Evolutionary conservation across 2,888 invertebrate genomes (phyloP), one percentile per base, ranked within the genome.

Genomic region (Drosophila mettleri): DNA sequence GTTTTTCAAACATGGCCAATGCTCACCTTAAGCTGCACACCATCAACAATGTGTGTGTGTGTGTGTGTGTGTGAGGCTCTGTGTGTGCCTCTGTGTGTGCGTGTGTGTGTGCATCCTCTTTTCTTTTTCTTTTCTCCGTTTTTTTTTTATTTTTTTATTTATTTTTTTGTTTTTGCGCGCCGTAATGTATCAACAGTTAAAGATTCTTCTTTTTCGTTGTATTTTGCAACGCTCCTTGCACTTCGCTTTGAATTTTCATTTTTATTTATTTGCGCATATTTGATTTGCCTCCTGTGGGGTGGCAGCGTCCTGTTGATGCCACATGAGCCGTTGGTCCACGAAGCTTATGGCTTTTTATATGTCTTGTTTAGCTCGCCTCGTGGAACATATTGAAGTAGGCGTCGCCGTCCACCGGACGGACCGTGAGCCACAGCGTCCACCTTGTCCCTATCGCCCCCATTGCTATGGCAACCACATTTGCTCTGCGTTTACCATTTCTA

Each of bases 231-330:
- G 59, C 59, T 79, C 66, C 68, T 80, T 75, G 74, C 74, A 75
- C 70, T 66, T 66, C 52, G 79, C 76, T 81, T 84, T 82, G 88
- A 83, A 79, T 82, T 88, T 83, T 83, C 80, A 88, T 83, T 88
- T 83, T 83, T 83, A 83, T 83, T 83, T 83, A 83, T 83, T 83
- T 83, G 88, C 86, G 83, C 83, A 83, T 83, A 88, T 88, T 88
- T 83, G 88, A 83, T 88, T 88, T 77, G 83, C 66, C 45, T 38
- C 60, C 51, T 67, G 66, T 62, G 63, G n/a, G 27, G 29, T 29
- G 31, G 27, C 29, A 22, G 45, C 36, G 58, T 54, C 45, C 34
- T 36, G 53, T 45, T 48, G 34, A 51, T 39, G 54, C 62, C 51
- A 52, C 64, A 69, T 64, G 72, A 63, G 76, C 69, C 62, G 27